These are phyloP conservation scores for Caenorhabditis panamensis DNA, from an alignment of 2,888 invertebrate species.

Conservation along the genomic window DNA sequence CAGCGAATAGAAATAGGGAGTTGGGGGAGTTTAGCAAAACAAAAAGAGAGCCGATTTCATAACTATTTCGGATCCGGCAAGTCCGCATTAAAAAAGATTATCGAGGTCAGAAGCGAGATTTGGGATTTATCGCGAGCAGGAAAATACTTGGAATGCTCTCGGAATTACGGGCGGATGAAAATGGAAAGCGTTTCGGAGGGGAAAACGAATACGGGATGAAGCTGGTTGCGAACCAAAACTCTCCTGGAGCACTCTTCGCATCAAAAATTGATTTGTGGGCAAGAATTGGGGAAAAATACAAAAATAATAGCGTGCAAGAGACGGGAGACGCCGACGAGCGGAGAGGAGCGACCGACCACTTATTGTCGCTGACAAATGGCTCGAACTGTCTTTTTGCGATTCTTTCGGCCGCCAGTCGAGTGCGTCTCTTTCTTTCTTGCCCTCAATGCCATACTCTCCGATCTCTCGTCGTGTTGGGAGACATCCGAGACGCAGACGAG, in stretches of 20 bases:
- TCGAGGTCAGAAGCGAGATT: background rate
- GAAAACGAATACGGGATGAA: background rate
- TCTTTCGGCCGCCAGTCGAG: slow-evolving; percentile 51
- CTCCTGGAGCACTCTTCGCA: background rate
- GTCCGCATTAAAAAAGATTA: background rate
- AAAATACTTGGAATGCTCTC: no score
- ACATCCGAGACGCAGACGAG: slow-evolving; percentile 40
- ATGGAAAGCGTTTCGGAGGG: no score
- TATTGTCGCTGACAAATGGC: slow-evolving; percentile 60
- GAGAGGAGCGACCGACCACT: slow-evolving; percentile 54
- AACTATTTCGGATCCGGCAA: background rate
- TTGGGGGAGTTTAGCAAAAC: background rate
- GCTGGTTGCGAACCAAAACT: background rate
- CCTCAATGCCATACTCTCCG: slow-evolving; percentile 23
- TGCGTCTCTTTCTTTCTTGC: slow-evolving; percentile 33
- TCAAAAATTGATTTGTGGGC: slow-evolving; percentile 38
- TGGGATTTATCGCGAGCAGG: background rate
- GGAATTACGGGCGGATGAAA: no score
- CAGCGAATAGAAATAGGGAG: background rate
- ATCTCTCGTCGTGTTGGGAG: slow-evolving; percentile 20
- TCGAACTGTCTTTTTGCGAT: slow-evolving; percentile 56
- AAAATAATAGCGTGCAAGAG: slow-evolving; percentile 3
- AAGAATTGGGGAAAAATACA: background rate
- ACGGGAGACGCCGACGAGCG: slow-evolving; percentile 29
- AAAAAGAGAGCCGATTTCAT: background rate